Evolutionary conservation across 2,888 invertebrate species (phyloP), one percentile per base, ranked within the genome.

Genomic region (Xylota segnis): DNA sequence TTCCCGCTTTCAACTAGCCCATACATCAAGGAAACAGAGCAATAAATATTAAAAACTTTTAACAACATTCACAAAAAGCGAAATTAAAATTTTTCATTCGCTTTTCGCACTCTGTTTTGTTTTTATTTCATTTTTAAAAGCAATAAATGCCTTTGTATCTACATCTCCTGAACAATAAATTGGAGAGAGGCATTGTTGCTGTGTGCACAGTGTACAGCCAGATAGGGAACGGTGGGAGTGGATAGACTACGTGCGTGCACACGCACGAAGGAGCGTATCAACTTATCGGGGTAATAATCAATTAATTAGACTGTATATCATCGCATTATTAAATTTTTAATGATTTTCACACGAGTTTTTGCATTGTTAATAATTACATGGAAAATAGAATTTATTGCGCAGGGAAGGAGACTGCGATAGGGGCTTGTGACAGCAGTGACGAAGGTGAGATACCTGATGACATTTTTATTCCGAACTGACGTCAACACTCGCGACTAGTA

Each of bases 1-100:
- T 43, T 14, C 1, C 6, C 5, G 6, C 14, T 2, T 47, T 47
- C 18, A 18, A 47, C 47, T 10, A 47, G 0, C 14, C 2, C 14
- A 32, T 29, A 32, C 16, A 32, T 14, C 14, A 47, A 5, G 5
- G 12, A 37, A 37, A 12, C 12, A 23, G 12, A 12, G 5, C 18
- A 27, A 61, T 40, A 61, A 40, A 43, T 43, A 43, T 29, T 43
- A 61, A 61, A 58, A 61, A 43, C 43, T 61, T 27, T 29, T 43
- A 61, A 61, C 7, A 43, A 27, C 27, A 43, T 27, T 27, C 61
- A 27, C 7, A 43, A 9, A 59, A 27, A 43, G 7, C n/a, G 27
- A 43, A 43, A 61, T 61, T 14, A 61, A 61, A 61, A n/a, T n/a
- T 61, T 61, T 47, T 47, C 9, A 47, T 18, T 18, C 47, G 18